Evolutionary conservation across 2,113 vertebrate species (phyloP).

Genomic region (Bubalus kerabau): DNA sequence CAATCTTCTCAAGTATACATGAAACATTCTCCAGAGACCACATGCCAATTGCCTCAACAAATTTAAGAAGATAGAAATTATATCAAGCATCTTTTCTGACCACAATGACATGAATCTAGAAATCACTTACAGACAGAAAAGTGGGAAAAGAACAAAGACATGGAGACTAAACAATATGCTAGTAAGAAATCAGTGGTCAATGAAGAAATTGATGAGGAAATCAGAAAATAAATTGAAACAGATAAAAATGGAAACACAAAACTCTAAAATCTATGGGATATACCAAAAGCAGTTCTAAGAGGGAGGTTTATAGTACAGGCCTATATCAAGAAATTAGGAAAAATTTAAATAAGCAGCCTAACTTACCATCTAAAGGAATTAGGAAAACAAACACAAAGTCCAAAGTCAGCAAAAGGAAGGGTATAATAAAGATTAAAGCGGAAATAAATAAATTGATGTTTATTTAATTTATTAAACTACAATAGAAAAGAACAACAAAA

Average conservation of each 20-base stretch:
- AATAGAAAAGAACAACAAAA: neutral
- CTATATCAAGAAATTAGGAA: neutral
- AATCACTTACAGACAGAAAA: neutral
- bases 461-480: neutral
- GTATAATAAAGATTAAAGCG: neutral
- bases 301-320: neutral
- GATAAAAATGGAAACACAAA: neutral
- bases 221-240: neutral
- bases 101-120: neutral
- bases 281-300: neutral
- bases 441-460: neutral
- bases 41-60: neutral
- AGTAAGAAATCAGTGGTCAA: neutral
- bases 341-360: neutral
- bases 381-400: neutral
- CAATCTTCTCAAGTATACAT: neutral
- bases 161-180: neutral
- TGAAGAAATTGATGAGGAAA: neutral
- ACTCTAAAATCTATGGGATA: neutral
- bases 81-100: neutral
- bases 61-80: neutral
- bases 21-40: neutral
- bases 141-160: neutral
- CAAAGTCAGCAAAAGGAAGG: neutral
- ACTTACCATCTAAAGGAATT: neutral